These are phyloP conservation scores for Pyrrhosoma nymphula DNA, from an alignment of 2,888 invertebrate species.

Conservation along the genomic window DNA sequence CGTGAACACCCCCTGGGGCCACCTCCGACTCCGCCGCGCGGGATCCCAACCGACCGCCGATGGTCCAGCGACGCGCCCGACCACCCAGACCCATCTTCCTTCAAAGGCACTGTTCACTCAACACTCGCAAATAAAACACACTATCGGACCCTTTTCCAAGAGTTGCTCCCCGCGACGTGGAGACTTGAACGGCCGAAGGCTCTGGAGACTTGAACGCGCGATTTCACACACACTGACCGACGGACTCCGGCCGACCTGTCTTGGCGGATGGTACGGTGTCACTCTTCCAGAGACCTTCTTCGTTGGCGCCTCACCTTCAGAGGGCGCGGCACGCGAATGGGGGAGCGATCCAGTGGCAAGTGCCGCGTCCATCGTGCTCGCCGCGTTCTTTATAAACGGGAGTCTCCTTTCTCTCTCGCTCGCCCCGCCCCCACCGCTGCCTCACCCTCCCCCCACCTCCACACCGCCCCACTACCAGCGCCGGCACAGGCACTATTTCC, in stretches of 20 bases:
- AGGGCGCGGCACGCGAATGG: neutral
- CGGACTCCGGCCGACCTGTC: neutral
- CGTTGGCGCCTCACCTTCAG: no score
- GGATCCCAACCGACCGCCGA: neutral
- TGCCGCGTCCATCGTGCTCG: neutral
- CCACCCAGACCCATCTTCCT: neutral
- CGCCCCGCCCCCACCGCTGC: neutral
- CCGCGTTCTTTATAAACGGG: neutral
- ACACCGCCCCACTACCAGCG: no score
- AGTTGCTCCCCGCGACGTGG: neutral
- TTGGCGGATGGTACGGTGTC: neutral
- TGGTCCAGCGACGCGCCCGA: neutral
- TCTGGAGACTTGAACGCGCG: neutral
- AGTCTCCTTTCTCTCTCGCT: neutral
- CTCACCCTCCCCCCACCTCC: neutral
- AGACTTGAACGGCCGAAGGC: neutral
- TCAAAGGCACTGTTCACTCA: neutral
- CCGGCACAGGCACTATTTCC: neutral
- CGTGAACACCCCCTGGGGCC: neutral
- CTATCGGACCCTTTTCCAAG: neutral
- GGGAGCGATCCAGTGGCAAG: neutral
- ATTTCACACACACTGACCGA: no score
- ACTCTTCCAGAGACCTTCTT: neutral
- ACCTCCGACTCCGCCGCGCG: neutral
- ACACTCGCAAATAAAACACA: neutral